Conservation (phyloP, 2,113 vertebrate genomes). For the Tachycineta bicolor region DNA sequence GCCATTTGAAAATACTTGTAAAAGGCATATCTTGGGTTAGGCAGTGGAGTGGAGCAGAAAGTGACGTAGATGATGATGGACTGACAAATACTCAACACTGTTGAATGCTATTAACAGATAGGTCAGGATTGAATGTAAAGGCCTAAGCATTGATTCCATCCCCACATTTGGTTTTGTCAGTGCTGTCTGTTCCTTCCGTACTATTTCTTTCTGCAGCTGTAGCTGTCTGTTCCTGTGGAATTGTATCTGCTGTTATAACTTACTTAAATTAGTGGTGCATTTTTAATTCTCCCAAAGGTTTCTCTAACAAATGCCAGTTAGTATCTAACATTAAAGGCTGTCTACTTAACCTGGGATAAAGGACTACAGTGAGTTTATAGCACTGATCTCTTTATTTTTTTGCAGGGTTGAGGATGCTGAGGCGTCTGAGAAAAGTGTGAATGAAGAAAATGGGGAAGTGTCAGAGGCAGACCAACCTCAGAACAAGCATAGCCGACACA, state of each 20-base stretch:
- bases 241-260: neutral
- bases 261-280: neutral
- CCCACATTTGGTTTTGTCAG: neutral
- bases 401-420: slow-evolving; percentile 88
- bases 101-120: neutral
- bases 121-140: neutral
- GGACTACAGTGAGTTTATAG: neutral
- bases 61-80: neutral
- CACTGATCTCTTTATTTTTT: slow-evolving; percentile 19
- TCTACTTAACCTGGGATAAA: neutral
- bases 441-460: slow-evolving; percentile 94
- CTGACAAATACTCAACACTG: neutral
- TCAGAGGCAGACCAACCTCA: slow-evolving; percentile 88
- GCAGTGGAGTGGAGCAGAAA: neutral
- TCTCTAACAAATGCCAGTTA: neutral
- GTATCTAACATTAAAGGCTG: neutral
- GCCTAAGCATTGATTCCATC: neutral
- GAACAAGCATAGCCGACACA: slow-evolving; percentile 91
- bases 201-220: neutral
- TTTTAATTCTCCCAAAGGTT: neutral
- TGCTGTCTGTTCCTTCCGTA: fast-evolving
- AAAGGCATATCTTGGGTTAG: neutral
- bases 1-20: neutral
- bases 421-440: slow-evolving; percentile 85
- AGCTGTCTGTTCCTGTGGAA: neutral